Evolutionary conservation across 2,113 vertebrate species (phyloP).

Genomic region (Lepidothrix coronata): DNA sequence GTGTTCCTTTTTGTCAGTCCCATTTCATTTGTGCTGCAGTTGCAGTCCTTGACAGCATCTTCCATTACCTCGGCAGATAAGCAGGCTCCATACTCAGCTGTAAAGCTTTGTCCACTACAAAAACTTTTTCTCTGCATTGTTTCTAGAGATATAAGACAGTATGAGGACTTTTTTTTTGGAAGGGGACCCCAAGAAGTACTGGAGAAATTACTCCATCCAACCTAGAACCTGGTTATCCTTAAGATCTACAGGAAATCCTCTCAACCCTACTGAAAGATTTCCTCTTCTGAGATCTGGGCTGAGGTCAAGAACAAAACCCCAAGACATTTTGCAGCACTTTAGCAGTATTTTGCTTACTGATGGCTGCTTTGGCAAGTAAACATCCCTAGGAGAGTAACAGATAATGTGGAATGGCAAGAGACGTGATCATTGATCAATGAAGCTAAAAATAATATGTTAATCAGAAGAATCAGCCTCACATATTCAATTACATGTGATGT

Average conservation of each 20-base stretch:
- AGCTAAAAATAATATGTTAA: not conserved
- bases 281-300: not conserved
- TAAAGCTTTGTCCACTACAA: not conserved
- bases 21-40: not conserved
- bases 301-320: not conserved
- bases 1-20: not conserved
- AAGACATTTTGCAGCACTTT: not conserved
- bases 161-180: not conserved
- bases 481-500: not conserved
- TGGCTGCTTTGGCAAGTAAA: not conserved
- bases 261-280: not conserved
- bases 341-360: not conserved
- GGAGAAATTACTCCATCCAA: not conserved
- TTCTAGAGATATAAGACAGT: not conserved
- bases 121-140: not conserved
- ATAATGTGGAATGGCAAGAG: not conserved
- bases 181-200: not conserved
- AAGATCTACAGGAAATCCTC: not conserved
- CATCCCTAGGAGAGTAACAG: not conserved
- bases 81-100: not conserved
- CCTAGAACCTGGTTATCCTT: not conserved
- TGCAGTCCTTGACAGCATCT: accelerated
- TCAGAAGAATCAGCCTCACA: not conserved
- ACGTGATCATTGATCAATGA: not conserved
- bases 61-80: not conserved